Conservation (phyloP, 1,140 invertebrate species). For the Lutraria rhynchaena region DNA sequence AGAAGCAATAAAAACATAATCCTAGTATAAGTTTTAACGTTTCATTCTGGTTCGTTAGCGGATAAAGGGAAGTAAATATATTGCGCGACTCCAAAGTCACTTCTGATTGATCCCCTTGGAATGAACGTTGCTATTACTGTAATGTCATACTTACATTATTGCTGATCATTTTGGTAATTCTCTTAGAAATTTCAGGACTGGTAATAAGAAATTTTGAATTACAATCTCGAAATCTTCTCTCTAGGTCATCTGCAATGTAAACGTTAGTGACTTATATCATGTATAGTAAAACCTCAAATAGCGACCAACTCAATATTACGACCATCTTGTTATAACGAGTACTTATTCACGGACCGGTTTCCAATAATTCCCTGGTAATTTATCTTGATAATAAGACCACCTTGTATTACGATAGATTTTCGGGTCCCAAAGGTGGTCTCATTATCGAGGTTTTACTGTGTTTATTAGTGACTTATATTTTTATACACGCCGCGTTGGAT, state of each 20-base stretch:
- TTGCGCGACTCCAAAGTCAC: neutral
- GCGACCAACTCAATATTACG: no score
- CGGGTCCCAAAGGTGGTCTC: no score
- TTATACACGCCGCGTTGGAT: no score
- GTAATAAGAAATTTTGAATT: slow-evolving; percentile 33
- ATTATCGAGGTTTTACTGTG: no score
- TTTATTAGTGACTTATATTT: no score
- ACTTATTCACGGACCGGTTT: no score
- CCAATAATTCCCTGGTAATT: no score
- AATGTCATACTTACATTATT: neutral
- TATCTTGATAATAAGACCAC: no score
- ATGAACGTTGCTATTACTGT: neutral
- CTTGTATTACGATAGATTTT: no score
- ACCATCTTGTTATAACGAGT: no score
- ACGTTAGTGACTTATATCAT: neutral
- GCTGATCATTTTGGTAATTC: slow-evolving; percentile 5
- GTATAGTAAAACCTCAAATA: no score
- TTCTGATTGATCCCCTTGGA: neutral
- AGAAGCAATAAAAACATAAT: neutral
- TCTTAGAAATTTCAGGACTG: neutral
- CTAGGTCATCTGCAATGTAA: slow-evolving; percentile 26
- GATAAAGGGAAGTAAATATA: neutral
- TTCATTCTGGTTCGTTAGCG: neutral
- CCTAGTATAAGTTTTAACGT: neutral
- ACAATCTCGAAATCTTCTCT: slow-evolving; percentile 30